Base-by-base conservation (phyloP, 1,140 invertebrate species). In the Steinernema feltiae region DNA sequence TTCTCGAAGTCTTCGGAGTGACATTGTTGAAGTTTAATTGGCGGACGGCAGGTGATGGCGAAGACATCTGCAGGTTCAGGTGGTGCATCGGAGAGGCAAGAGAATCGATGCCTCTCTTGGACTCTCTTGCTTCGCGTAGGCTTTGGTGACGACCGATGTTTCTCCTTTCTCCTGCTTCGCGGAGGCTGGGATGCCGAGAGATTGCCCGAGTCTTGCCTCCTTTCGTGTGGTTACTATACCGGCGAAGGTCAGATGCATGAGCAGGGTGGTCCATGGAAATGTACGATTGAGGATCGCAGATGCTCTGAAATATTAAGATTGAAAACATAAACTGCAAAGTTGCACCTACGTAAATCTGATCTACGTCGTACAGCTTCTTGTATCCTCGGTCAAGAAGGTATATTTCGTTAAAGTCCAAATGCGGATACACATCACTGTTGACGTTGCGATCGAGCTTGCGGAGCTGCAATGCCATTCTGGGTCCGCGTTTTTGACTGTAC, bases 341-440 rank as follows among this genome's bases (percentile, higher is more conserved):
- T n/a, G 35, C 31, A 41, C 72, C 18, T 73, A 48, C 29, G n/a
- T 70, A 53, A 18, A 71, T 32, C 70, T 73, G 7, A n/a, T 70
- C 53, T 27, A 29, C 53, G 17, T 78, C 31, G 69, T 48, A 97
- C 88, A 98, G 98, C 32, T 90, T 90, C 81, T 94, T 92, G 88
- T 99, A 99, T 1, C 96, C 96, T 0, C 94, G 93, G 82, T 95
- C 91, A 1, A 99, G 89, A 0, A 98, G 88, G 87, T 99, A 98
- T 12, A 97, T 88, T 87, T 99, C 96, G 0, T 95, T 95, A 88
- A 95, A 96, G 82, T 92, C 89, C 0, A 99, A 88, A 0, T 90
- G 88, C 0, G 96, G 96, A 87, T 98, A 99, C 73, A 89, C 89
- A 46, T 92, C 91, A 69, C 91, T 91, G 86, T 98, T 95, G 2